Evolutionary conservation across 2,888 invertebrate species (phyloP).

Genomic region (Heterodera filipjevi): DNA sequence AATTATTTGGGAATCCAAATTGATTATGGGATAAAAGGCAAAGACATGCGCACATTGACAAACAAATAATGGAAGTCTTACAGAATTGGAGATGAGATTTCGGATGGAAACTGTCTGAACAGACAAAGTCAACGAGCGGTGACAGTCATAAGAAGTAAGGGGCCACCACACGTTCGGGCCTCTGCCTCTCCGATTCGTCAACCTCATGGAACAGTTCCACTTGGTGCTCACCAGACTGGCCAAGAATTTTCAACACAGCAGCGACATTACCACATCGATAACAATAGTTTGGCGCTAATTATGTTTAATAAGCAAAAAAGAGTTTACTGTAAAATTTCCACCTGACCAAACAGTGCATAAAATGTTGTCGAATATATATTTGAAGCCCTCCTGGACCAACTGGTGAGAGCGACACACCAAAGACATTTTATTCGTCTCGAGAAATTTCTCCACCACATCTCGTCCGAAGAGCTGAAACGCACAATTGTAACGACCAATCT

Average conservation of each 20-base stretch:
- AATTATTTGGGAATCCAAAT: background rate
- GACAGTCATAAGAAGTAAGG: constrained; percentile 78
- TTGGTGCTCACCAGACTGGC: constrained; percentile 43
- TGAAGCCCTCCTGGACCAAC: constrained; percentile 95
- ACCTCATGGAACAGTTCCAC: constrained; percentile 83
- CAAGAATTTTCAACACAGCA: constrained; percentile 83
- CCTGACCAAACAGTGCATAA: constrained; percentile 99
- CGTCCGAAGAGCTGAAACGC: constrained; percentile 96
- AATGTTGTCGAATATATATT: constrained; percentile 93
- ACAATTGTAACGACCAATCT: too few relatives aligned
- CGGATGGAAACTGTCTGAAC: background rate
- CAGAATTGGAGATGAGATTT: background rate
- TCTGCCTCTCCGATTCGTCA: constrained; percentile 87
- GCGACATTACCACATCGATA: constrained; percentile 98
- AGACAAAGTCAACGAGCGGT: background rate
- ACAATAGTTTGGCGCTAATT: constrained; percentile 96
- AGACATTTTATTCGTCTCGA: constrained; percentile 86
- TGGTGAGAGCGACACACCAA: constrained; percentile 98
- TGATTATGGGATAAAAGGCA: background rate
- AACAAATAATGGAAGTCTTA: background rate
- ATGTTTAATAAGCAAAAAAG: too few relatives aligned
- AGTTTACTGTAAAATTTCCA: constrained; percentile 67
- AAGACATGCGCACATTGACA: background rate
- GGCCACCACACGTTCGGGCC: constrained; percentile 87
- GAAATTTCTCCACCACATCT: constrained; percentile 84